Conservation (phyloP, 1,140 invertebrate genomes). For the Bombus balteatus region DNA sequence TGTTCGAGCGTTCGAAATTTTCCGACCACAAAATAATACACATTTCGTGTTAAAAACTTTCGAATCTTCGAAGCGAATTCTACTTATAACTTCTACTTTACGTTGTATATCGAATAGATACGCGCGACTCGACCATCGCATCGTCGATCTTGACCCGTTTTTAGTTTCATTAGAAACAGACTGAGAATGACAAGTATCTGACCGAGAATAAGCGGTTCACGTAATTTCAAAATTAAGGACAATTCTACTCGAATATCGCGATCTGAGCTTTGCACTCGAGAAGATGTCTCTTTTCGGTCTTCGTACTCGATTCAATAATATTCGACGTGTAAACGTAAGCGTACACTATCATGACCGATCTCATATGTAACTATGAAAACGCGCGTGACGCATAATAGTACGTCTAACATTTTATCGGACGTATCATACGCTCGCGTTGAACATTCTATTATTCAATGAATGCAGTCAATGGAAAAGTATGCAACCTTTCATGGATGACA, state of each 20-base stretch:
- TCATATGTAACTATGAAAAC: neutral
- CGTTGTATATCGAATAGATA: neutral
- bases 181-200: neutral
- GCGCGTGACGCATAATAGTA: neutral
- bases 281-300: neutral
- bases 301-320: neutral
- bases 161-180: slow-evolving; percentile 33
- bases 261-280: neutral
- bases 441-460: slow-evolving; percentile 53
- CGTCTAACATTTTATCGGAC: too few relatives aligned
- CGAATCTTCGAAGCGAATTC: neutral
- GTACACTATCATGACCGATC: too few relatives aligned
- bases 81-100: neutral
- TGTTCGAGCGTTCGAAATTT: neutral
- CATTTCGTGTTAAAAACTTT: neutral
- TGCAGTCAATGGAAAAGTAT: slow-evolving; percentile 57
- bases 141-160: slow-evolving; percentile 63
- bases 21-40: neutral
- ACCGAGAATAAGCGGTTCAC: neutral
- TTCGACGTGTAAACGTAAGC: neutral
- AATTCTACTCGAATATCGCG: neutral
- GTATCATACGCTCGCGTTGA: slow-evolving; percentile 28
- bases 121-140: neutral
- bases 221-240: neutral
- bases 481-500: slow-evolving; percentile 43